phyloP scores from a whole-genome alignment of 2,888 invertebrate species.

The Rotaria socialis region DNA sequence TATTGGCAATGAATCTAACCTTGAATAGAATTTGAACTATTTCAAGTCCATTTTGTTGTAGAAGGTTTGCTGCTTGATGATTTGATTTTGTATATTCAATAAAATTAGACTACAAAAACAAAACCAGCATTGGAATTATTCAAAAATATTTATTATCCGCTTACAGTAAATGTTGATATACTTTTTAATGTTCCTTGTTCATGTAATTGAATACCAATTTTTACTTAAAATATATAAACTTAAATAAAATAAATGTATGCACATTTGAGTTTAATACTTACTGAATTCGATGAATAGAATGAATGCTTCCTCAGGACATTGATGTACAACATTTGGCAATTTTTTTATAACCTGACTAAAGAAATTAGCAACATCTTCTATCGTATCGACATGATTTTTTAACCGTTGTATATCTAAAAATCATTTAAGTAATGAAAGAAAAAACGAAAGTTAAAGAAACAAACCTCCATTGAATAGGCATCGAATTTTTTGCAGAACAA shows the following conservation, averaged over 20 bases:
- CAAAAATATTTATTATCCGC: constrained; percentile 41
- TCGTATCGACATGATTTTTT: constrained; percentile 67
- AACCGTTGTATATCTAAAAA: constrained; percentile 59
- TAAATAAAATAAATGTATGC: constrained; percentile 43
- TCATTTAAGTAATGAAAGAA: neutral
- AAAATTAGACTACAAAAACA: constrained; percentile 61
- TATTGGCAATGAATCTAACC: constrained; percentile 50
- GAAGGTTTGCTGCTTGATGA: constrained; percentile 34
- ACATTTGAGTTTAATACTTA: constrained; percentile 49
- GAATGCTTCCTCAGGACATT: constrained; percentile 54
- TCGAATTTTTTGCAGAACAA: neutral
- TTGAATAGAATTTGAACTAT: constrained; percentile 59
- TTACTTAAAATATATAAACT: constrained; percentile 65
- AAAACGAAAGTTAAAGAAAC: neutral
- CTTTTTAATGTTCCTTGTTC: constrained; percentile 66
- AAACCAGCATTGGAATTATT: neutral
- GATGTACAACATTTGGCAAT: constrained; percentile 39
- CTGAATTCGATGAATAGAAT: constrained; percentile 63
- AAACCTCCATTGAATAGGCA: neutral
- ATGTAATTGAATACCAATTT: constrained; percentile 58
- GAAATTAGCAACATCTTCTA: constrained; percentile 69
- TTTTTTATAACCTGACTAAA: constrained; percentile 60
- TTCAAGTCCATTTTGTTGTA: constrained; percentile 39
- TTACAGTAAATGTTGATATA: constrained; percentile 65
- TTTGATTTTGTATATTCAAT: constrained; percentile 61